Evolutionary conservation across 2,113 vertebrate species (phyloP).

Genomic region (Notechis scutatus): DNA sequence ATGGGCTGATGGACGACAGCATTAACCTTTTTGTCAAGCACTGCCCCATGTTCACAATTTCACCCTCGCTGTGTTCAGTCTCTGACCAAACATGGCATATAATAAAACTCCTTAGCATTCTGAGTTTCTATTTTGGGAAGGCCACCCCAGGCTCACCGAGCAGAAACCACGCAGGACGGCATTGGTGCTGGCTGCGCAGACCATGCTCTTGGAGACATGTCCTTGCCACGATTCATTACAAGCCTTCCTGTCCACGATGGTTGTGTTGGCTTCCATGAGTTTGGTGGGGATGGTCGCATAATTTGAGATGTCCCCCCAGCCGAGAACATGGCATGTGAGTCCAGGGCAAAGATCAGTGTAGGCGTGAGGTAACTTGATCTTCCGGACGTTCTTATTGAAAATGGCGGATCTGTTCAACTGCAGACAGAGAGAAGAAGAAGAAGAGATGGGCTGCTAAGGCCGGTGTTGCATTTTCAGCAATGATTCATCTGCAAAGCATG

Average conservation of each 20-base stretch:
- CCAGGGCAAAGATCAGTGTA: neutral
- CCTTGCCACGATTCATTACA: slow-evolving; percentile 65
- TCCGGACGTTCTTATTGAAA: slow-evolving; percentile 48
- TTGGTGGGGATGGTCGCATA: neutral
- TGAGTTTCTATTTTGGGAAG: neutral
- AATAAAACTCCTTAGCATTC: neutral
- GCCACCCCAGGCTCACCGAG: slow-evolving; percentile 26
- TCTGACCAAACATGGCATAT: neutral
- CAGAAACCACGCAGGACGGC: slow-evolving; percentile 59
- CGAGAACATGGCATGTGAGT: slow-evolving; percentile 47
- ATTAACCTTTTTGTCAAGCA: neutral
- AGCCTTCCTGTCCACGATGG: slow-evolving; percentile 36
- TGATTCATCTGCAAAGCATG: neutral
- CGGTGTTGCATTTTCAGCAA: neutral
- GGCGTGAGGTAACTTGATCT: slow-evolving; percentile 4
- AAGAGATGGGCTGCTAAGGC: fast-evolving
- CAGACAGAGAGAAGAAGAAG: neutral
- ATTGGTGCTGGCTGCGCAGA: slow-evolving; percentile 56
- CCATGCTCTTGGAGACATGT: slow-evolving; percentile 44
- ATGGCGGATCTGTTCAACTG: slow-evolving; percentile 61
- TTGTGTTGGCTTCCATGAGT: slow-evolving; percentile 66
- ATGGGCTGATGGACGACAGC: neutral
- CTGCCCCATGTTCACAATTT: neutral
- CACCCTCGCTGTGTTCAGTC: no score
- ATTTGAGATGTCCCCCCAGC: slow-evolving; percentile 66